Conservation (phyloP, 2,888 invertebrate species). For the Drosophila meridionalis region DNA sequence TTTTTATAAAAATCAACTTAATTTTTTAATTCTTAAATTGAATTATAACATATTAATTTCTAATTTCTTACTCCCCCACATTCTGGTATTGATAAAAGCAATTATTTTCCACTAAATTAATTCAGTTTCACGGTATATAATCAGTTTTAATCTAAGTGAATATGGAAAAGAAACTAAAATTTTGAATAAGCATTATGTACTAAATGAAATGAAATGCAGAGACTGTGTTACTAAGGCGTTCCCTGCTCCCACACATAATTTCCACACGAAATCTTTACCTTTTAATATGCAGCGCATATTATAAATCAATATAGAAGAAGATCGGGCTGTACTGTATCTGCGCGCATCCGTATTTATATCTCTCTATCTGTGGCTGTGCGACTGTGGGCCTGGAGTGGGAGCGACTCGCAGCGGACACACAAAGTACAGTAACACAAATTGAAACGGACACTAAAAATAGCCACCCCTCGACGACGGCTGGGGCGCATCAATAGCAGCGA, state of each 20-base stretch:
- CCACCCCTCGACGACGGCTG: conserved; percentile 77
- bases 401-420: conserved; percentile 40
- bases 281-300: neutral
- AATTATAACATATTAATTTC: too few relatives aligned
- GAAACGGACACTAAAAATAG: conserved; percentile 83
- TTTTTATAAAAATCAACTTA: too few relatives aligned
- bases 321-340: neutral
- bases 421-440: conserved; percentile 76
- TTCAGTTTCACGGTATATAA: too few relatives aligned
- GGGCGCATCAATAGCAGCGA: conserved; percentile 68
- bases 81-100: too few relatives aligned
- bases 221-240: too few relatives aligned
- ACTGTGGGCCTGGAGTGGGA: conserved; percentile 9
- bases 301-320: conserved; percentile 1
- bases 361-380: neutral
- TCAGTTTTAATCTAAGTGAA: too few relatives aligned
- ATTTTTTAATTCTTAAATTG: too few relatives aligned
- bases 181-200: too few relatives aligned
- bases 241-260: neutral
- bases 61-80: too few relatives aligned
- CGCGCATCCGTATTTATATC: neutral
- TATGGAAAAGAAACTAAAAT: too few relatives aligned
- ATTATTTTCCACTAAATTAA: too few relatives aligned
- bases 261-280: neutral
- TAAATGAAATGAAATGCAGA: too few relatives aligned